phyloP scores from a whole-genome alignment of 2,113 vertebrate genomes.

The Carollia perspicillata region DNA sequence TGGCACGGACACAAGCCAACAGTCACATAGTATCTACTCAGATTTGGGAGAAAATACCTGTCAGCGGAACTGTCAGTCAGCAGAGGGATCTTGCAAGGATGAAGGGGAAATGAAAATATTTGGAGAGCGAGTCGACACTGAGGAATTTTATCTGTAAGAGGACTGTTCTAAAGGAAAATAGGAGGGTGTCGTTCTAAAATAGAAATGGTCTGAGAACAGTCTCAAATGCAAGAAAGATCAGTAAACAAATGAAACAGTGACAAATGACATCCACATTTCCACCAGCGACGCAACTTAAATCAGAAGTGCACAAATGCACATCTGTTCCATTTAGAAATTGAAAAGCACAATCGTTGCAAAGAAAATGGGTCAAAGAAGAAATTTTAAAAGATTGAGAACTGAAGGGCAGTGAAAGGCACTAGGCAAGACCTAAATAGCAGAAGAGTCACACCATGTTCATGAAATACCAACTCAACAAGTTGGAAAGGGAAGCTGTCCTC shows the following conservation, averaged over 20 bases:
- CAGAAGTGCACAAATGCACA: background rate
- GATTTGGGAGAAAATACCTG: background rate
- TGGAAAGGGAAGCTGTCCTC: background rate
- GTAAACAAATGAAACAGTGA: background rate
- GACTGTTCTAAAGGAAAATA: background rate
- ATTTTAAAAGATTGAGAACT: background rate
- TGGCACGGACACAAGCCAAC: background rate
- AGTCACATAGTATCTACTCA: background rate
- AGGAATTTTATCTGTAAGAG: background rate
- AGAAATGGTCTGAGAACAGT: background rate
- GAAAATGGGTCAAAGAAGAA: background rate
- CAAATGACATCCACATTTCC: background rate
- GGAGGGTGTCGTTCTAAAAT: background rate
- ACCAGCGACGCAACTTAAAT: background rate
- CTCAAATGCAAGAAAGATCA: background rate
- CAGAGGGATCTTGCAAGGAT: background rate
- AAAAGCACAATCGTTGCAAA: background rate
- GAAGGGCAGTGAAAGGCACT: background rate
- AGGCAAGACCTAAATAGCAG: background rate
- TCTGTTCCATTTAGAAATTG: background rate
- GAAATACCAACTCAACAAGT: background rate
- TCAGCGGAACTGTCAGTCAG: conserved; percentile 3
- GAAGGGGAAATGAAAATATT: conserved; percentile 8
- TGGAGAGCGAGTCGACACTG: background rate
- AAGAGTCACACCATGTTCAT: background rate